Evolutionary conservation across 2,888 invertebrate species (phyloP).

Genomic region (Crossocerus cetratus): DNA sequence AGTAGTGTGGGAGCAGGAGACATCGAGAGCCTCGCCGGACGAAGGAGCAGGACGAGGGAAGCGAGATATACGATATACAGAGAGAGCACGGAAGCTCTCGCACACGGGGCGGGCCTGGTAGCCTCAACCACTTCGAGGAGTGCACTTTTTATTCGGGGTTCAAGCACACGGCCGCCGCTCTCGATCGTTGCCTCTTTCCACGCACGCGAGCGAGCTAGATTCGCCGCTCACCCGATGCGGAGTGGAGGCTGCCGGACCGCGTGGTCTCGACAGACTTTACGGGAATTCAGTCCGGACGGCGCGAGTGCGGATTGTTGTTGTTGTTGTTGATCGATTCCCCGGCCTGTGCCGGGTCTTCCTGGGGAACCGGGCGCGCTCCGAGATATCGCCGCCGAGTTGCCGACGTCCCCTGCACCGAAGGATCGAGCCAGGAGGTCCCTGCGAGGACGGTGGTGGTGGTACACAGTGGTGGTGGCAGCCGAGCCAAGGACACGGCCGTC

Average conservation of each 20-base stretch:
- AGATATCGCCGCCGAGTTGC: neutral
- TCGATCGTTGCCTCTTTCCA: constrained; percentile 39
- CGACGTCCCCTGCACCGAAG: neutral
- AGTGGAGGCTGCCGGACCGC: constrained; percentile 40
- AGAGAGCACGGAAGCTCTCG: constrained; percentile 46
- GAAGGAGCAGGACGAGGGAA: constrained; percentile 53
- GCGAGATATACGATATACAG: constrained; percentile 39
- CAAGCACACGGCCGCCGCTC: constrained; percentile 43
- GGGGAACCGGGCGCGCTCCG: constrained; percentile 1
- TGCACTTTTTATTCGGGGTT: constrained; percentile 43
- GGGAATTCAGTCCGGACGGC: constrained; percentile 16
- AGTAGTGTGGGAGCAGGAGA: neutral
- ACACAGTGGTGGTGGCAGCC: constrained; percentile 40
- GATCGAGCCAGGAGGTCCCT: neutral
- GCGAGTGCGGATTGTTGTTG: constrained; percentile 45
- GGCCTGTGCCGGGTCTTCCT: constrained; percentile 38
- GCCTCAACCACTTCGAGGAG: constrained; percentile 51
- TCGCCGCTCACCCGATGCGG: constrained; percentile 31
- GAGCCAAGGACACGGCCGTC: constrained; percentile 45
- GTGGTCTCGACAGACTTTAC: constrained; percentile 38
- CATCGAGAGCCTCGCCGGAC: constrained; percentile 1
- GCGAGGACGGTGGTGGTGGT: constrained; percentile 29
- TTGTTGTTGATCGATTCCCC: constrained; percentile 51
- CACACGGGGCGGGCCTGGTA: constrained; percentile 58
- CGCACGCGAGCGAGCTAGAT: constrained; percentile 24